phyloP scores from a whole-genome alignment of 2,113 vertebrate species.

The Ploceus nigricollis region DNA sequence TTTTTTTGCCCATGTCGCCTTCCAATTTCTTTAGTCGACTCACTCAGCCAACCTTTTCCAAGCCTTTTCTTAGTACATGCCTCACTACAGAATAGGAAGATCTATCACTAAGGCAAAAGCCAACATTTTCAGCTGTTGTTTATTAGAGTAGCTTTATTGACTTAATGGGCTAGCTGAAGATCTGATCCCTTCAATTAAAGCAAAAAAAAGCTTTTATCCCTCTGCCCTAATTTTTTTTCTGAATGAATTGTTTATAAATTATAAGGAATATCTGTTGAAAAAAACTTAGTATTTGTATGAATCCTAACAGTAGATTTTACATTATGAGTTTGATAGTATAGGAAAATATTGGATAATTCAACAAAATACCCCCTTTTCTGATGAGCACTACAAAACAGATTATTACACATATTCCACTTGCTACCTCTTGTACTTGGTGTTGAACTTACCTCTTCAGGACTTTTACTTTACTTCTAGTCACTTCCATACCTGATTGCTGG shows the following conservation, averaged over 20 bases:
- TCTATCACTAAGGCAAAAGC: slow-evolving; percentile 12
- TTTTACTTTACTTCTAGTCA: not conserved
- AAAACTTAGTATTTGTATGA: not conserved
- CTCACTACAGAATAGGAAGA: slow-evolving; percentile 8
- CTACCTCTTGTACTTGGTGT: not conserved
- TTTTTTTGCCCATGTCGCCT: not conserved
- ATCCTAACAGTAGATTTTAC: not conserved
- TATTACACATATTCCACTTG: not conserved
- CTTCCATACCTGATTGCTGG: not conserved
- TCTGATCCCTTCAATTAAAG: not conserved
- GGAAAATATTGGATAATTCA: not conserved
- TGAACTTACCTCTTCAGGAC: not conserved
- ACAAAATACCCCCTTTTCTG: not conserved
- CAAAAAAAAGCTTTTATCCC: not conserved
- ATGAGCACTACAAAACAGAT: not conserved
- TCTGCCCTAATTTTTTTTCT: not conserved
- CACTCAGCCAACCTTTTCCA: slow-evolving; percentile 14
- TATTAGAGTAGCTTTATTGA: not conserved
- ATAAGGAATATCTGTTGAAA: not conserved
- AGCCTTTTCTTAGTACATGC: slow-evolving; percentile 26
- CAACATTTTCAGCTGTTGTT: slow-evolving; percentile 40
- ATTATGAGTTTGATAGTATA: not conserved
- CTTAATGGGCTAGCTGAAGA: not conserved
- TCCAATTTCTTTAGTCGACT: slow-evolving; percentile 26
- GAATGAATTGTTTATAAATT: not conserved